phyloP scores from a whole-genome alignment of 2,888 invertebrate species.

The Neocrepidodera transversa region DNA sequence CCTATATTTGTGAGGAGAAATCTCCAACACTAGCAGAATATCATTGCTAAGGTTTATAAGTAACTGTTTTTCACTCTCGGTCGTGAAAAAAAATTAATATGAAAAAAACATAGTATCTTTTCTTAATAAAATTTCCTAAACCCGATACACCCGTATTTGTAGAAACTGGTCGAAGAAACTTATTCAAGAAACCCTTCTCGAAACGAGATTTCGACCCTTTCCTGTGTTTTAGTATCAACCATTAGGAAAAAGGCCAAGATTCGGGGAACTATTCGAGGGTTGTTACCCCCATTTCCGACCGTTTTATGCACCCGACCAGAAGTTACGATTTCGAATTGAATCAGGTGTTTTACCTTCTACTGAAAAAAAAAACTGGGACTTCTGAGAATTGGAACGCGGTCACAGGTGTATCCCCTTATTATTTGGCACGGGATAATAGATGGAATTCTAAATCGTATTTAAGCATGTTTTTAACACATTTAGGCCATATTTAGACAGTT shows the following conservation, averaged over 20 bases:
- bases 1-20: no score
- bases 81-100: no score
- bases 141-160: background rate
- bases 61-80: no score
- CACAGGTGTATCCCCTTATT: background rate
- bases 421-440: background rate
- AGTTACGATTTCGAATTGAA: conserved; percentile 31
- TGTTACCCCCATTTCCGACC: conserved; percentile 16
- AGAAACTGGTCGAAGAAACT: background rate
- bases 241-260: conserved; percentile 10
- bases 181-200: conserved; percentile 3
- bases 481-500: no score
- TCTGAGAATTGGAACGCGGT: background rate
- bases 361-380: conserved; percentile 1
- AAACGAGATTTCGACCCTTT: conserved; percentile 12
- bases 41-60: no score
- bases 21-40: no score
- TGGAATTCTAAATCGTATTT: no score
- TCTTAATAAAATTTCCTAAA: background rate
- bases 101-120: no score
- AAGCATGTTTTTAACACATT: no score
- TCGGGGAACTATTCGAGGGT: background rate
- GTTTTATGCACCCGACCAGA: conserved; percentile 21
- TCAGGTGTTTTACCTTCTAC: conserved; percentile 24
- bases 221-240: conserved; percentile 12